A percentile compares a stretch with the other conserved stretches of the same genome.
These are phyloP conservation scores for Cantharis lateralis DNA, from an alignment of 2,888 invertebrate genomes.

Conservation along the genomic window DNA sequence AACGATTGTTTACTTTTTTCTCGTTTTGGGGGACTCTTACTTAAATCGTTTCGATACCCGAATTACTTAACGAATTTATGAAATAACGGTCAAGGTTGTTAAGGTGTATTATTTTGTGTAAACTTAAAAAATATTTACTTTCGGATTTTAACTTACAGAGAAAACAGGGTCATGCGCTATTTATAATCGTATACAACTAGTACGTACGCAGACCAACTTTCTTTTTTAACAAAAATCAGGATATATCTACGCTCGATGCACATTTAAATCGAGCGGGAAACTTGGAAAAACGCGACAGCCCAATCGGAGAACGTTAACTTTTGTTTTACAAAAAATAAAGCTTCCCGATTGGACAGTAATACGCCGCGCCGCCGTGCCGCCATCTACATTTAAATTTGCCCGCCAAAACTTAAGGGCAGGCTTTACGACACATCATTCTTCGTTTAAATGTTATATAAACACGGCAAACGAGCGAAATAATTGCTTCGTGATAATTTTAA, in stretches of 20 bases:
- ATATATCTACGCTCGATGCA: constrained; percentile 2
- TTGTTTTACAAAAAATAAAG: not conserved
- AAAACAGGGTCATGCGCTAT: constrained; percentile 41
- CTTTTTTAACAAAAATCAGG: constrained; percentile 16
- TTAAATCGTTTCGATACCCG: not conserved
- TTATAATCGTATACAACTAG: constrained; percentile 26
- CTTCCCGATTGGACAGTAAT: not conserved
- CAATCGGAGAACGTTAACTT: not conserved
- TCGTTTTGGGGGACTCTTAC: not conserved
- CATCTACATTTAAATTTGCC: not conserved
- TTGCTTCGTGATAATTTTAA: not conserved
- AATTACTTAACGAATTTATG: not conserved
- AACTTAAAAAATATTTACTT: constrained; percentile 28
- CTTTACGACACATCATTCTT: not conserved
- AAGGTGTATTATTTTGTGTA: constrained; percentile 7
- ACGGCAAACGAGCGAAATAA: not conserved
- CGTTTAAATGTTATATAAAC: not conserved
- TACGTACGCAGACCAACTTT: constrained; percentile 13
- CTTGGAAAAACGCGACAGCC: too few relatives aligned
- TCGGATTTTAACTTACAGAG: constrained; percentile 32
- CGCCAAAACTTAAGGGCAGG: not conserved
- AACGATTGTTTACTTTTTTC: not conserved
- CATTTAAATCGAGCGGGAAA: constrained; percentile 1
- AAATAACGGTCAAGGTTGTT: not conserved
- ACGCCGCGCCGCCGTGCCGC: too few relatives aligned